These are phyloP conservation scores for Leptopilina clavipes DNA, from an alignment of 1,140 invertebrate species.

Conservation along the genomic window DNA sequence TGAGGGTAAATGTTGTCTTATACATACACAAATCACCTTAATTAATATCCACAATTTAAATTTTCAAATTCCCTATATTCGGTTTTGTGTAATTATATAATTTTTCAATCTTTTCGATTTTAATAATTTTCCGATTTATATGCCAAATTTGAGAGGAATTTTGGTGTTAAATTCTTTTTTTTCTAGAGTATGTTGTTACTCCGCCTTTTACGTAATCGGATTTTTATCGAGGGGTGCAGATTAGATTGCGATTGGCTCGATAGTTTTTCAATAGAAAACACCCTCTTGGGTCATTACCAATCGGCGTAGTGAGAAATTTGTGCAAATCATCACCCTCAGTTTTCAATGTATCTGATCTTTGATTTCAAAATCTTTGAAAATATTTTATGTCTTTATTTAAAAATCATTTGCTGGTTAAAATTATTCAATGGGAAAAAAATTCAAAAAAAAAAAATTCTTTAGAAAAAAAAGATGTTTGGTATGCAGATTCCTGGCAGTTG, in stretches of 20 bases:
- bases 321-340: neutral
- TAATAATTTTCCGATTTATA: neutral
- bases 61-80: neutral
- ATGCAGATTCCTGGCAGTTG: too few species aligned
- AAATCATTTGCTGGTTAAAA: too few species aligned
- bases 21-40: neutral
- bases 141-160: neutral
- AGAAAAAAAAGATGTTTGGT: too few species aligned
- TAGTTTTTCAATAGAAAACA: constrained; percentile 24
- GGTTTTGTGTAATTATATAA: neutral
- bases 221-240: constrained; percentile 18
- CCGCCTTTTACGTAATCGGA: constrained; percentile 14
- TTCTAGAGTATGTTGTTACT: neutral
- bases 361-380: too few species aligned
- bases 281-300: neutral
- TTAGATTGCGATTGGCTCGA: neutral
- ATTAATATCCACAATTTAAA: constrained; percentile 2
- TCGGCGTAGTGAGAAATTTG: neutral
- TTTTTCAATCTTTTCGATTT: neutral
- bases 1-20: constrained; percentile 12
- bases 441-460: too few species aligned
- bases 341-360: too few species aligned
- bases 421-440: too few species aligned
- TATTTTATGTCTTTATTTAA: too few species aligned
- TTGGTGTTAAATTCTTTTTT: neutral